These are phyloP conservation scores for Lamellibrachia satsuma DNA, from an alignment of 2,888 invertebrate species.

Conservation along the genomic window DNA sequence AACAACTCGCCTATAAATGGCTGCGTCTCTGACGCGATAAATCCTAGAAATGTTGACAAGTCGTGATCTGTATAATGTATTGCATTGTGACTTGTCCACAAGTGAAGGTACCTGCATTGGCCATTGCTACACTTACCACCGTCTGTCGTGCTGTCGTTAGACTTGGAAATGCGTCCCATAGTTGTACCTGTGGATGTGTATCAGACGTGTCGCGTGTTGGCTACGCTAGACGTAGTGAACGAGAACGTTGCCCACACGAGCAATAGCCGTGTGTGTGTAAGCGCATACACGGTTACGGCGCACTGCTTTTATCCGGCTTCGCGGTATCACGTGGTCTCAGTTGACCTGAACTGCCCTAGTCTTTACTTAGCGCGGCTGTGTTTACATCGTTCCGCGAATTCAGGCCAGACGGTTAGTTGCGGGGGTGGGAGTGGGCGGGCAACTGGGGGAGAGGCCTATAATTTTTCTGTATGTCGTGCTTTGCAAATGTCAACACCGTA, in stretches of 20 bases:
- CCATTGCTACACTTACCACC: not conserved
- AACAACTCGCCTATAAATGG: not conserved
- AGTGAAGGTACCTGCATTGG: too few relatives aligned
- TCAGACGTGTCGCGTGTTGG: not conserved
- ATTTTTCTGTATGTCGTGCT: not conserved
- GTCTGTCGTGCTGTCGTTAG: not conserved
- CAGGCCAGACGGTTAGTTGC: not conserved
- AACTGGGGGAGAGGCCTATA: not conserved
- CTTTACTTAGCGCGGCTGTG: not conserved
- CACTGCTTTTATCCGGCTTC: not conserved
- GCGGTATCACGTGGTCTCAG: not conserved
- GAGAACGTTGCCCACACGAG: not conserved
- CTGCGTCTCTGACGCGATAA: not conserved
- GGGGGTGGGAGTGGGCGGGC: not conserved
- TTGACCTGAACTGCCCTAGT: not conserved
- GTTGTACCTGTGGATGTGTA: not conserved
- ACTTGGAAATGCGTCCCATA: not conserved
- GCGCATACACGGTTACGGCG: not conserved
- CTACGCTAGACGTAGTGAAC: not conserved
- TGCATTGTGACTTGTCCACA: too few relatives aligned
- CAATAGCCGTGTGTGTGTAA: not conserved
- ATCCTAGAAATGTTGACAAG: constrained; percentile 1
- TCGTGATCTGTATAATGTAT: not conserved
- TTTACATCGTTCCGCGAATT: not conserved
- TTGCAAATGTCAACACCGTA: not conserved